Evolutionary conservation across 2,113 vertebrate species (phyloP).

Genomic region (Natator depressus): DNA sequence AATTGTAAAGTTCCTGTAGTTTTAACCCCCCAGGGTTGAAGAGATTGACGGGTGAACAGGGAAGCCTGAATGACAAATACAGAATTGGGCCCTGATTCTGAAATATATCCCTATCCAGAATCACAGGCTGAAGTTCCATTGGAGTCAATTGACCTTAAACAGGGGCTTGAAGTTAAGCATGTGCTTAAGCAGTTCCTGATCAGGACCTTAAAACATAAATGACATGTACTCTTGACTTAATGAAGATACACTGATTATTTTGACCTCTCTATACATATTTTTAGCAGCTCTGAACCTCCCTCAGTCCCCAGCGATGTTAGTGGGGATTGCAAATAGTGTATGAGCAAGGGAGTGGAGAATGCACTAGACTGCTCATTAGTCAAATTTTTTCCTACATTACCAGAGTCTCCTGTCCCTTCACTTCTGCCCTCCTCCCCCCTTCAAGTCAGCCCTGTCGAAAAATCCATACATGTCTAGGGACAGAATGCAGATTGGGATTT

Average conservation of each 20-base stretch:
- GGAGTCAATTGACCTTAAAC: neutral
- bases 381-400: neutral
- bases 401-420: neutral
- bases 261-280: neutral
- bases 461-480: neutral
- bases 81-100: neutral
- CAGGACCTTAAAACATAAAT: neutral
- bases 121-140: neutral
- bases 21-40: conserved; percentile 63
- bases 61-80: conserved; percentile 17
- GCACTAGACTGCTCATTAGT: neutral
- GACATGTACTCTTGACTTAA: neutral
- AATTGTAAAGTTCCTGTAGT: conserved; percentile 53
- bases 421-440: neutral
- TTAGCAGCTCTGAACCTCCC: neutral
- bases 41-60: conserved; percentile 60
- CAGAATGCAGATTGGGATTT: neutral
- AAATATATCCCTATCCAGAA: conserved; percentile 42
- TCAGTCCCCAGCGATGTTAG: neutral
- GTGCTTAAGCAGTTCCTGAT: conserved; percentile 3
- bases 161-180: neutral
- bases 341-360: neutral
- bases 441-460: neutral
- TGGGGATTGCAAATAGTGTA: neutral
- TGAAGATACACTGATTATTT: neutral